phyloP scores from a whole-genome alignment of 2,113 vertebrate species.

The Dicentrarchus labrax region DNA sequence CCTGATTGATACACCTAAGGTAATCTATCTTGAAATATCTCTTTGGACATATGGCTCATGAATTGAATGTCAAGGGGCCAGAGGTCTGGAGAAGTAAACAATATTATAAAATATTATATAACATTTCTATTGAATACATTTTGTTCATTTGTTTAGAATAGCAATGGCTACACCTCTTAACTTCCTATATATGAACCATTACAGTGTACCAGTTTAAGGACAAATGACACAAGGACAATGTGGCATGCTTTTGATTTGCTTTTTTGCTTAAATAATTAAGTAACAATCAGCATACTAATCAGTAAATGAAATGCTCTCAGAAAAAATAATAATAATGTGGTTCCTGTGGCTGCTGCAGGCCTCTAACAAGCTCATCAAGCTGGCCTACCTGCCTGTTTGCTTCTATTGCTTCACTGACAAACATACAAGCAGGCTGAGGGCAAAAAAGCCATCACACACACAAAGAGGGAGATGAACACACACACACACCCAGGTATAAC shows the following conservation, averaged over 20 bases:
- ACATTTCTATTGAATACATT: background rate
- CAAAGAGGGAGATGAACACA: background rate
- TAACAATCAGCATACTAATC: too few species aligned
- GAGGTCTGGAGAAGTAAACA: background rate
- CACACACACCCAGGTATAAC: constrained; percentile 35
- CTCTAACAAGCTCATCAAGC: too few species aligned
- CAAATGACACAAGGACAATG: too few species aligned
- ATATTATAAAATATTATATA: background rate
- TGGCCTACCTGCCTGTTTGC: too few species aligned
- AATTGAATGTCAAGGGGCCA: constrained; percentile 17
- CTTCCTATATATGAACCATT: background rate
- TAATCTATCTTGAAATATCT: constrained; percentile 33
- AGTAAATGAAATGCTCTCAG: too few species aligned
- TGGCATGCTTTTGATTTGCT: too few species aligned
- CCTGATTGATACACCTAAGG: constrained; percentile 40
- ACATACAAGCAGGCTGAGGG: background rate
- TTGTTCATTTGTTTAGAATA: background rate
- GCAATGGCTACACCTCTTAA: background rate
- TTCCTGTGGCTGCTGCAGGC: too few species aligned
- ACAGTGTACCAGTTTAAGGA: too few species aligned
- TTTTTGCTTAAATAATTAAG: too few species aligned
- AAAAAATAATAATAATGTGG: too few species aligned
- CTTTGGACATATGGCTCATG: constrained; percentile 10
- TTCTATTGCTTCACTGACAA: background rate
- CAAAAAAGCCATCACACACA: background rate